phyloP scores from a whole-genome alignment of 2,113 vertebrate genomes.

The Lathamus discolor region DNA sequence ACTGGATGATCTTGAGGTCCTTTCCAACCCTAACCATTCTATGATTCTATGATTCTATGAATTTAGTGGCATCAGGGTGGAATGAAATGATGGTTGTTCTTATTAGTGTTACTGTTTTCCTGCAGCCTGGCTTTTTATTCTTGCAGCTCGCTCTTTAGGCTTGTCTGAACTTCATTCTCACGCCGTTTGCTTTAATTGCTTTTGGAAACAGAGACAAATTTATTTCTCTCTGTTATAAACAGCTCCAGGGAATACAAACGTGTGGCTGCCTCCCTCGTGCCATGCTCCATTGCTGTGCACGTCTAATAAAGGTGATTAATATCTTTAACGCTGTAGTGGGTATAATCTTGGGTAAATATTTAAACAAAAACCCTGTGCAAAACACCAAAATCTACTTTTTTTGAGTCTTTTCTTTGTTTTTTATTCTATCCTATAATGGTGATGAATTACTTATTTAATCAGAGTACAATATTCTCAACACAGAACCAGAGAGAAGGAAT shows the following conservation, averaged over 20 bases:
- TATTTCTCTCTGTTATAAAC: neutral
- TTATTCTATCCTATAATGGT: neutral
- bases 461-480: accelerated
- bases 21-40: no score
- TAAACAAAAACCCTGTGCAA: neutral
- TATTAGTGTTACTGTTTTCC: neutral
- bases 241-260: neutral
- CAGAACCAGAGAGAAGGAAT: neutral
- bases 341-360: neutral
- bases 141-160: neutral
- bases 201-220: neutral
- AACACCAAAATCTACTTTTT: neutral
- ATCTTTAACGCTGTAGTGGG: neutral
- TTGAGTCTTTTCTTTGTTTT: neutral
- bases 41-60: no score
- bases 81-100: neutral
- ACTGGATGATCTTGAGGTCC: no score
- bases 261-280: neutral
- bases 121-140: neutral
- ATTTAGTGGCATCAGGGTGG: neutral
- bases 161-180: neutral
- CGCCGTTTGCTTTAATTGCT: neutral
- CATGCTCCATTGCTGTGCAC: neutral
- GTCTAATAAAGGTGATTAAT: neutral
- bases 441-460: neutral